Evolutionary conservation across 1,140 invertebrate genomes (phyloP), one percentile per base, ranked within the genome.

Genomic region (Sinella curviseta): DNA sequence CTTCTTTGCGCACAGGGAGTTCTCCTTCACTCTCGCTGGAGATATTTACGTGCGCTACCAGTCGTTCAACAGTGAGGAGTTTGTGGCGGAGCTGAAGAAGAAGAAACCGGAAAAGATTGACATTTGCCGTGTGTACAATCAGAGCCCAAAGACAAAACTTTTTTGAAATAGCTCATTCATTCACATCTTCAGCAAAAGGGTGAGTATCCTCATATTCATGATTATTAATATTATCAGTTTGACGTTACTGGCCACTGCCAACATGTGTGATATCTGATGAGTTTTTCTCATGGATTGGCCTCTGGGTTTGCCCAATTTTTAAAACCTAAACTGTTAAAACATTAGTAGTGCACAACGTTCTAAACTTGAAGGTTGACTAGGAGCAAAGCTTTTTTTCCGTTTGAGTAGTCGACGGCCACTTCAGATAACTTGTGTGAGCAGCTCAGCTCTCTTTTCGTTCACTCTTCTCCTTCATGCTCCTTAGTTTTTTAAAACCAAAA

Each of bases 31-130:
- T 0, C 86, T 99, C 48, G 89, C 93, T 78, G 95, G 96, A 85
- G 97, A 99, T 87, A 91, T 99, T 57, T 99, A 99, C 84, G 88
- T 98, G 60, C 90, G 98, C 54, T 99, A 94, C 87, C 91, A 94
- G 83, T 96, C 95, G 1, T 99, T 97, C 85, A 90, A 89, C 74
- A 92, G 92, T 84, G 89, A 92, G 79, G 94, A 97, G 84, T 89
- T 99, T 82, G 91, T 93, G 84, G 90, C 92, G 84, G 92, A 96
- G 85, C 89, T 98, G 39, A 90, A 91, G 80, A 92, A 92, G 84
- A 91, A 90, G 86, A 92, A 90, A 86, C 97, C 97, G 0, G 88
- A 92, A 82, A 99, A 99, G 89, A 95, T 99, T 84, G 98, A 99
- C 89, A 95, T 99, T 85, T 98, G 98, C 65, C 95, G 97, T 39